phyloP scores from a whole-genome alignment of 1,140 invertebrate species.

The Hormaphis cornu region DNA sequence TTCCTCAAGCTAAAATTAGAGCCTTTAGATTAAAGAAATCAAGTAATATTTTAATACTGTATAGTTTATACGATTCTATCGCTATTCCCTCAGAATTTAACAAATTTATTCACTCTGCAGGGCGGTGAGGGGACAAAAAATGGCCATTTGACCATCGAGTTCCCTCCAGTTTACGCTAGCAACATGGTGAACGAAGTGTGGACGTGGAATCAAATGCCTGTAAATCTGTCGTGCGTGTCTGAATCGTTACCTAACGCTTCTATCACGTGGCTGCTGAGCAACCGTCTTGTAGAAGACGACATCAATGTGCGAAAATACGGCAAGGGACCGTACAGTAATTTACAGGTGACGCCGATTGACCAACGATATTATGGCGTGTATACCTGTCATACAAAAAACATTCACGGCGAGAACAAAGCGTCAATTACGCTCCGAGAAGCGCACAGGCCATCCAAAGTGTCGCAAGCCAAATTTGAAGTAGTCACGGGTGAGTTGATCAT shows the following conservation, averaged over 20 bases:
- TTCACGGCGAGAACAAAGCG: conserved; percentile 56
- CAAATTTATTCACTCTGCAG: too few species aligned
- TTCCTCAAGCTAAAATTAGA: too few species aligned
- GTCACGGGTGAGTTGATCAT: conserved; percentile 47
- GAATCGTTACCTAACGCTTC: conserved; percentile 86
- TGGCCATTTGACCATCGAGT: conserved; percentile 75
- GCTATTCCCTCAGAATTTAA: too few species aligned
- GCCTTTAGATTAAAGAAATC: too few species aligned
- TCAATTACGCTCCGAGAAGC: conserved; percentile 65
- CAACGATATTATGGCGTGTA: conserved; percentile 62
- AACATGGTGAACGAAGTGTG: conserved; percentile 56
- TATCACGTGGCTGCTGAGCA: conserved; percentile 63
- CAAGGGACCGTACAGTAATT: conserved; percentile 56
- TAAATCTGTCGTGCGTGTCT: conserved; percentile 79
- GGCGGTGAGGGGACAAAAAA: conserved; percentile 62
- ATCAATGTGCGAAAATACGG: conserved; percentile 51
- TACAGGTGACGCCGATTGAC: conserved; percentile 55
- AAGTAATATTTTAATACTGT: too few species aligned
- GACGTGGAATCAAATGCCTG: conserved; percentile 68
- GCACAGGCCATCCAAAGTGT: conserved; percentile 46
- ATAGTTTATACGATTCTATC: too few species aligned
- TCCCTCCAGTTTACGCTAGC: conserved; percentile 60
- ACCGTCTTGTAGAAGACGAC: conserved; percentile 42
- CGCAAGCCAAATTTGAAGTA: conserved; percentile 52
- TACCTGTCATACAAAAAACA: conserved; percentile 71